Evolutionary conservation across 2,797 vertebrate species (phyloP).

Genomic region (Hippoglossus hippoglossus): DNA sequence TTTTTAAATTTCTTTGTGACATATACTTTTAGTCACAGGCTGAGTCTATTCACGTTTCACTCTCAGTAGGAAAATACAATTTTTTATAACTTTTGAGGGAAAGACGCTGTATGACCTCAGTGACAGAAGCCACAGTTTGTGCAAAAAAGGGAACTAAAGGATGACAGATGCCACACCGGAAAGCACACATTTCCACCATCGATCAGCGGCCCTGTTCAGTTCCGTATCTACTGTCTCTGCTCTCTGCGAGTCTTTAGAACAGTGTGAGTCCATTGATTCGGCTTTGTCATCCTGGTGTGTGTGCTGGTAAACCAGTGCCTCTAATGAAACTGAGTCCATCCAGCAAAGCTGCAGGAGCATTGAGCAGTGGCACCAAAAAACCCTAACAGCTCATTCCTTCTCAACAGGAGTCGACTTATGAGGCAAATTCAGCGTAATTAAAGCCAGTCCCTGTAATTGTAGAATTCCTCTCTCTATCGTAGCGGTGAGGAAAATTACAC

Average conservation of each 20-base stretch:
- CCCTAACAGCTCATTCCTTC: conserved; percentile 63
- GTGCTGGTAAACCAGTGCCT: conserved; percentile 52
- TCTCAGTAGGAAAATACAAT: conserved; percentile 6
- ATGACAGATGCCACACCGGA: conserved; percentile 28
- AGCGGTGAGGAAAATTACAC: conserved; percentile 71
- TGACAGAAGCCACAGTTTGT: conserved; percentile 19
- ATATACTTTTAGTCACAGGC: conserved; percentile 4
- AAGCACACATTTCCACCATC: conserved; percentile 58
- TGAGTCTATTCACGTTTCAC: conserved; percentile 4
- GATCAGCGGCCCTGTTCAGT: conserved; percentile 62
- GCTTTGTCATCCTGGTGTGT: conserved; percentile 54
- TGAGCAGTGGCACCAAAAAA: conserved; percentile 43
- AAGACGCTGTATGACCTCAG: background rate
- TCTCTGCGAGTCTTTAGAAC: conserved; percentile 62
- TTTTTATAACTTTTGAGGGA: conserved; percentile 15
- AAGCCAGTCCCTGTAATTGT: conserved; percentile 78
- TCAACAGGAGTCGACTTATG: conserved; percentile 67
- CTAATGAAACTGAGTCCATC: conserved; percentile 66
- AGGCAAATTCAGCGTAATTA: conserved; percentile 81
- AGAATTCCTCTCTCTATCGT: conserved; percentile 73
- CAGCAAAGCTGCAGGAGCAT: conserved; percentile 40
- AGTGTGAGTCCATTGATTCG: conserved; percentile 76
- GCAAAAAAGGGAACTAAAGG: conserved; percentile 34
- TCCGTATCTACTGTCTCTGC: conserved; percentile 44
- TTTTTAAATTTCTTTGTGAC: background rate